A percentile compares a stretch with the other conserved stretches of the same genome.
phyloP scores from a whole-genome alignment of 2,113 vertebrate genomes.

The Meles meles region DNA sequence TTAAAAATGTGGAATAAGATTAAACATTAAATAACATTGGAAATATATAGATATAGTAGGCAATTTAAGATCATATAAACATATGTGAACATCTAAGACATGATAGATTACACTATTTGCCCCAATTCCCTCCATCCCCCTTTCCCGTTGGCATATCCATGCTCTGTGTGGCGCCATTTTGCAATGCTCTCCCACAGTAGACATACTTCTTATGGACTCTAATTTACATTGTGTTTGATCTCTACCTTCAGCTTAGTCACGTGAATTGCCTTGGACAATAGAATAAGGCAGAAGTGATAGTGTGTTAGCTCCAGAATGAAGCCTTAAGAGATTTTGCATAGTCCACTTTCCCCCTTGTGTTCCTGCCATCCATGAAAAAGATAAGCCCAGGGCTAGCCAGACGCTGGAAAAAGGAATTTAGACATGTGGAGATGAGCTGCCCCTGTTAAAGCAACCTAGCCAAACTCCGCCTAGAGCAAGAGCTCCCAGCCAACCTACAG shows the following conservation, averaged over 20 bases:
- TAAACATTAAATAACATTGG: background rate
- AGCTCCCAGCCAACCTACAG: background rate
- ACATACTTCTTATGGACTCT: background rate
- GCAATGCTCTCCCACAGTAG: background rate
- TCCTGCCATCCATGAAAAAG: background rate
- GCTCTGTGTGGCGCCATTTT: background rate
- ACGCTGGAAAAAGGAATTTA: background rate
- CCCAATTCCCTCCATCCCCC: accelerated
- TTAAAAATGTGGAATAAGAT: background rate
- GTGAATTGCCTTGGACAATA: background rate
- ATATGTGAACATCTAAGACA: background rate
- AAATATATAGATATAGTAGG: background rate
- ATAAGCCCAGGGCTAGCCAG: background rate
- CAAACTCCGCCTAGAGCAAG: background rate
- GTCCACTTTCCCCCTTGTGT: background rate
- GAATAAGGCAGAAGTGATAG: background rate
- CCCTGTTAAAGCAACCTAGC: background rate
- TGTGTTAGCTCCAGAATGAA: background rate
- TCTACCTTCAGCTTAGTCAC: background rate
- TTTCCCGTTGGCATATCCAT: background rate
- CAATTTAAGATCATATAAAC: background rate
- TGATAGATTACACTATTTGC: background rate
- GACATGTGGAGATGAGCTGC: background rate
- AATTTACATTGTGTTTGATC: background rate
- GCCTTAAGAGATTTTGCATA: background rate